Conservation (phyloP, 2,888 invertebrate genomes). For the Synanthedon vespiformis region DNA sequence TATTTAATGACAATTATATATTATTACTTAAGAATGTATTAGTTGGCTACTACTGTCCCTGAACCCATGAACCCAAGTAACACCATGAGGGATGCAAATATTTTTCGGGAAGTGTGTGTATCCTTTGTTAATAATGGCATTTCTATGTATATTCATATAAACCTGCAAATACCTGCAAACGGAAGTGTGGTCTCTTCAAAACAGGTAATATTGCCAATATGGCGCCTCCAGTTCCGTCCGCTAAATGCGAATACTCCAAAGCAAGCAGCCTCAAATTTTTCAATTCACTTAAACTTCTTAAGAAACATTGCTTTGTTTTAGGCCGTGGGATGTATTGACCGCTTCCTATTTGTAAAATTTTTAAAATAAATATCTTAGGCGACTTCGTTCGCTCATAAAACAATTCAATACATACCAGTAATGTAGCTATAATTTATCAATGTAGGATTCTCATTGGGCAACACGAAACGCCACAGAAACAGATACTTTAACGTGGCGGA, state of each 20-base stretch:
- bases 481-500: conserved; percentile 46
- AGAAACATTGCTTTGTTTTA: conserved; percentile 31
- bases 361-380: too few species aligned
- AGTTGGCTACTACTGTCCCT: too few species aligned
- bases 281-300: conserved; percentile 38
- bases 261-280: conserved; percentile 40
- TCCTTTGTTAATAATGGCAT: too few species aligned
- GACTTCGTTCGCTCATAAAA: background rate
- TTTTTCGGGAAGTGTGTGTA: too few species aligned
- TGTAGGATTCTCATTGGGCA: conserved; percentile 51
- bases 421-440: conserved; percentile 51
- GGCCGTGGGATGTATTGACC: conserved; percentile 47
- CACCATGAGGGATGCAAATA: too few species aligned
- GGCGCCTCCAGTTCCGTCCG: conserved; percentile 43
- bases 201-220: conserved; percentile 39
- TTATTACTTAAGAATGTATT: too few species aligned
- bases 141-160: background rate
- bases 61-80: too few species aligned
- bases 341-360: conserved; percentile 24
- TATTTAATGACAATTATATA: too few species aligned
- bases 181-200: conserved; percentile 40
- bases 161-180: conserved; percentile 33
- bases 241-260: conserved; percentile 47
- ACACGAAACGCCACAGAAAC: conserved; percentile 54
- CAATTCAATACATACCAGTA: conserved; percentile 23